Percentiles rank a stretch among this genome's conserved stretches.
Conservation (phyloP, 1,140 invertebrate genomes). For the Nasonia longicornis region DNA sequence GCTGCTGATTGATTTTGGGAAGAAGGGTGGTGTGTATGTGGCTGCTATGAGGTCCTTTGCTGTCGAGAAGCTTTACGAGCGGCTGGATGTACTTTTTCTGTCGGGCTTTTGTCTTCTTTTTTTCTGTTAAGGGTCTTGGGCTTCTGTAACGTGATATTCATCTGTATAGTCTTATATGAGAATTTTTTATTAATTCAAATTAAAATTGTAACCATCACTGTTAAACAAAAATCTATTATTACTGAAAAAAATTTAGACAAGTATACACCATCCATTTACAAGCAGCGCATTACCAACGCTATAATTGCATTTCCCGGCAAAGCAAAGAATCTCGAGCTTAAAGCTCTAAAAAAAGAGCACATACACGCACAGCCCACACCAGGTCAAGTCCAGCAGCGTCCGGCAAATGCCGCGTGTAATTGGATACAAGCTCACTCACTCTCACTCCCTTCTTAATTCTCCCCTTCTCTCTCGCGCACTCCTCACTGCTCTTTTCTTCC, state of each 20-base stretch:
- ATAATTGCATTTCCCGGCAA: neutral
- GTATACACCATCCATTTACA: too few species aligned
- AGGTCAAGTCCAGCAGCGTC: slow-evolving; percentile 14
- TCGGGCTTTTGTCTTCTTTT: neutral
- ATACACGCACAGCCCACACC: neutral
- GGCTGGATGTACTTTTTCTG: neutral
- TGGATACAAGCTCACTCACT: slow-evolving; percentile 54
- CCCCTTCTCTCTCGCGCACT: neutral
- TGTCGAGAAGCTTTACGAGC: slow-evolving; percentile 7
- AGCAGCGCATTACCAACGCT: neutral
- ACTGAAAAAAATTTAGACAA: too few species aligned
- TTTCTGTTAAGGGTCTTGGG: neutral
- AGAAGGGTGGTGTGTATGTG: neutral
- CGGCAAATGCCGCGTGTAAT: slow-evolving; percentile 57
- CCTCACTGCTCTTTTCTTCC: neutral
- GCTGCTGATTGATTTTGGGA: slow-evolving; percentile 25
- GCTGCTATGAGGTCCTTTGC: neutral
- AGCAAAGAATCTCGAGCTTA: neutral
- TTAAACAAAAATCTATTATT: too few species aligned
- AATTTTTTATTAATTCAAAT: too few species aligned
- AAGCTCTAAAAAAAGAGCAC: neutral
- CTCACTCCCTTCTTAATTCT: slow-evolving; percentile 41
- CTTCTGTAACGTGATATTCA: neutral
- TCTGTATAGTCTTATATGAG: too few species aligned
- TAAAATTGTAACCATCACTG: too few species aligned